Percentiles rank a stretch among this genome's conserved stretches.
Conservation (phyloP, 2,888 invertebrate species). For the Spodoptera exigua region DNA sequence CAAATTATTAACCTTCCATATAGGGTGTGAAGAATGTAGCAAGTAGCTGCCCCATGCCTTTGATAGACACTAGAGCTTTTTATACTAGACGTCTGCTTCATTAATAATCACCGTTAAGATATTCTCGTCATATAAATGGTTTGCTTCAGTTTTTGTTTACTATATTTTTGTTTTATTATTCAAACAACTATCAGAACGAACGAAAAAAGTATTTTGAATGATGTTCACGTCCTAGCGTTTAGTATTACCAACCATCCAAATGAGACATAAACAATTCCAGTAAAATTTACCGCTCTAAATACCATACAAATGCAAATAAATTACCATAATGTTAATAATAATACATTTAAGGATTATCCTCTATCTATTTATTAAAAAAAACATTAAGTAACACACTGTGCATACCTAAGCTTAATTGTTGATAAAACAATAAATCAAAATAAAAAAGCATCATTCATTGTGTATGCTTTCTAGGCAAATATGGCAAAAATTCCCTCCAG, state of each 20-base stretch:
- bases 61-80: conserved; percentile 73
- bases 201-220: conserved; percentile 17
- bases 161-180: conserved; percentile 37
- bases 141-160: conserved; percentile 70
- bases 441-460: conserved; percentile 47
- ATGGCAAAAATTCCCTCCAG: conserved; percentile 61
- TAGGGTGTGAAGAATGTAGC: conserved; percentile 72
- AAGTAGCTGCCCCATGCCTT: conserved; percentile 69
- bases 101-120: conserved; percentile 75
- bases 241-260: too few species aligned
- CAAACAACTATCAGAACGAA: conserved; percentile 49
- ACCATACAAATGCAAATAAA: too few species aligned
- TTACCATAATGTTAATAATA: too few species aligned
- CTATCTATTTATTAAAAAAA: too few species aligned
- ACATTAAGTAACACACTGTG: too few species aligned
- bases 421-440: conserved; percentile 30
- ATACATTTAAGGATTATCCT: too few species aligned
- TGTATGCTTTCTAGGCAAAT: conserved; percentile 52
- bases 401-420: not conserved
- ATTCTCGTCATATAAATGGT: conserved; percentile 70
- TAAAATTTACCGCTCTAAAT: too few species aligned
- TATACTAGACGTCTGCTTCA: conserved; percentile 66
- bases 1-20: conserved; percentile 82
- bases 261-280: too few species aligned
- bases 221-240: too few species aligned